Evolutionary conservation across 2,888 invertebrate genomes (phyloP).

Genomic region (Terebella lapidaria): DNA sequence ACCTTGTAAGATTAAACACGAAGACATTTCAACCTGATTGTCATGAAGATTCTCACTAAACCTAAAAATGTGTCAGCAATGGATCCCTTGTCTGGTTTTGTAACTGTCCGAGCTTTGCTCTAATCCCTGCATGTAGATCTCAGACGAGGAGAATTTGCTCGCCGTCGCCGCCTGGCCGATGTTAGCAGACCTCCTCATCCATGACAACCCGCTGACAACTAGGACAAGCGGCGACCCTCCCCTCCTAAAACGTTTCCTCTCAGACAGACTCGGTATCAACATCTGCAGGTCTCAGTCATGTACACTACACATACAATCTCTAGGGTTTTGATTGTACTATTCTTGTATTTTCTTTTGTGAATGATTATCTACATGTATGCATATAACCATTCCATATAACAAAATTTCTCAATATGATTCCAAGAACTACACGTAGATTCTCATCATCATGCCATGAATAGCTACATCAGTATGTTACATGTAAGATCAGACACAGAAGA

Average conservation of each 20-base stretch:
- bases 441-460: no score
- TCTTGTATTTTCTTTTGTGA: background rate
- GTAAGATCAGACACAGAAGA: no score
- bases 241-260: constrained; percentile 43
- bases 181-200: constrained; percentile 43
- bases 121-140: constrained; percentile 34
- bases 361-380: background rate
- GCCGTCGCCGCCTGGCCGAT: constrained; percentile 51
- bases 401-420: no score
- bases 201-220: constrained; percentile 46
- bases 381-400: no score
- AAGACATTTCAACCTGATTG: no score
- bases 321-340: background rate
- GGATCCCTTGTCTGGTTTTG: no score
- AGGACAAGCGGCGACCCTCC: constrained; percentile 45
- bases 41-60: no score
- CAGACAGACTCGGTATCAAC: constrained; percentile 44
- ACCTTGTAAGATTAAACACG: constrained; percentile 34
- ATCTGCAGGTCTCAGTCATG: constrained; percentile 31
- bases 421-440: no score
- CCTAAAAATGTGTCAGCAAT: no score
- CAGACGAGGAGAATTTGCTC: constrained; percentile 44
- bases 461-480: no score
- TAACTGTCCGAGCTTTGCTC: no score
- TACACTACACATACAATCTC: background rate